Conservation (phyloP, 2,888 invertebrate species). For the Drosophila colorata region DNA sequence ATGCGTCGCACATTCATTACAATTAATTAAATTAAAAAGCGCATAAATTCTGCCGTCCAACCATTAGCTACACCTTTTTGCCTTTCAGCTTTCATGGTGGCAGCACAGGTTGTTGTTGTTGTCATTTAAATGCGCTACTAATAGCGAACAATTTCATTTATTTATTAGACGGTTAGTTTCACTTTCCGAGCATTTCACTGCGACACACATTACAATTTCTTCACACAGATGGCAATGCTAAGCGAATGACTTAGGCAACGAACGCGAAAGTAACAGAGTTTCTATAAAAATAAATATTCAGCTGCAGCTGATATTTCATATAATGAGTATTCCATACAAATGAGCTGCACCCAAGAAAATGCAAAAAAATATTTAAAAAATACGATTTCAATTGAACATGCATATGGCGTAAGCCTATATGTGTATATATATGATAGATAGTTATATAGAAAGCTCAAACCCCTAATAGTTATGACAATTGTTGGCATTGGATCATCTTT, state of each 20-base stretch:
- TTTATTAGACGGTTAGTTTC: conserved; percentile 74
- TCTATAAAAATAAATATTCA: conserved; percentile 30
- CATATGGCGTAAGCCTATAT: not conserved
- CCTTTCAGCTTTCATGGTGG: conserved; percentile 48
- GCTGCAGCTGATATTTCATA: conserved; percentile 50
- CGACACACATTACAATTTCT: conserved; percentile 66
- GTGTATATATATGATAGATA: not conserved
- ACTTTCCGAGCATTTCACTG: conserved; percentile 71
- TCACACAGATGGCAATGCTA: conserved; percentile 49
- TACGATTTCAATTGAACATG: conserved; percentile 9
- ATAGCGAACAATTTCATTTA: conserved; percentile 77
- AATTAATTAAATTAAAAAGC: conserved; percentile 72
- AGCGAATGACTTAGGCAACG: conserved; percentile 61
- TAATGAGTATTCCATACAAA: conserved; percentile 53
- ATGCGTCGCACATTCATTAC: conserved; percentile 58
- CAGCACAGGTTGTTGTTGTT: conserved; percentile 27
- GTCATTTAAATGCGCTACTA: conserved; percentile 76
- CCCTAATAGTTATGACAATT: too few species aligned
- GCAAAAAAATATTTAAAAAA: conserved; percentile 2
- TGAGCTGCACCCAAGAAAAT: conserved; percentile 49
- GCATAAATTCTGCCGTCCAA: conserved; percentile 63
- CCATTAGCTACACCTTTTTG: conserved; percentile 37
- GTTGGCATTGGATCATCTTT: not conserved
- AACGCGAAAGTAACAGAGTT: conserved; percentile 63
- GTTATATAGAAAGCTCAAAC: not conserved